Evolutionary conservation across 1,140 invertebrate genomes (phyloP).

Genomic region (Nebria ingens): DNA sequence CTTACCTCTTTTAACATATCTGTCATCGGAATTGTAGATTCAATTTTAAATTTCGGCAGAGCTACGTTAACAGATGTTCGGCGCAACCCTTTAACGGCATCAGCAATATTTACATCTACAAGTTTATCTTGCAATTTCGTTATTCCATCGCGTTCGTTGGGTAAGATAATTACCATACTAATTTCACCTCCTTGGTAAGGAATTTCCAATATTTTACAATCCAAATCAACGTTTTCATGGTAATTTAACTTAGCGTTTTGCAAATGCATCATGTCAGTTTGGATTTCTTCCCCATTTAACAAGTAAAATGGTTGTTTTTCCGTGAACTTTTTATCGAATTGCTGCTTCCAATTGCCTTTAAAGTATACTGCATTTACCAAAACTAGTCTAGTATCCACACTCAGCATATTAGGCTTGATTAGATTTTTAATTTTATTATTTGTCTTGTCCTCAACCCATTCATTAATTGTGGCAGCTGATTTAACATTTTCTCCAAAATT

Average conservation of each 20-base stretch:
- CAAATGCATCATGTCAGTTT: constrained; percentile 54
- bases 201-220: constrained; percentile 44
- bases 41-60: constrained; percentile 63
- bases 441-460: constrained; percentile 64
- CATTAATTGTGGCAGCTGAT: constrained; percentile 49
- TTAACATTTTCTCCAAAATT: constrained; percentile 38
- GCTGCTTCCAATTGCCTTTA: constrained; percentile 56
- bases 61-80: constrained; percentile 23
- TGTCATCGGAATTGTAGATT: constrained; percentile 47
- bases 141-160: constrained; percentile 47
- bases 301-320: constrained; percentile 38
- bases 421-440: constrained; percentile 60
- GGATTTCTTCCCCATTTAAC: constrained; percentile 31
- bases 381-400: constrained; percentile 48
- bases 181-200: constrained; percentile 45
- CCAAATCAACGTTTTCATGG: constrained; percentile 37
- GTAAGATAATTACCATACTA: constrained; percentile 58
- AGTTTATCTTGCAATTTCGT: constrained; percentile 27
- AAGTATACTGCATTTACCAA: constrained; percentile 80
- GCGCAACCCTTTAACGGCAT: constrained; percentile 21
- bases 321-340: constrained; percentile 41
- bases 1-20: constrained; percentile 43
- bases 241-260: constrained; percentile 39
- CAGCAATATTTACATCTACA: constrained; percentile 20
- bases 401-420: constrained; percentile 42